A percentile compares a stretch with the other conserved stretches of the same genome.
phyloP scores from a whole-genome alignment of 2,888 invertebrate genomes.

The Parapristionchus giblindavisi region DNA sequence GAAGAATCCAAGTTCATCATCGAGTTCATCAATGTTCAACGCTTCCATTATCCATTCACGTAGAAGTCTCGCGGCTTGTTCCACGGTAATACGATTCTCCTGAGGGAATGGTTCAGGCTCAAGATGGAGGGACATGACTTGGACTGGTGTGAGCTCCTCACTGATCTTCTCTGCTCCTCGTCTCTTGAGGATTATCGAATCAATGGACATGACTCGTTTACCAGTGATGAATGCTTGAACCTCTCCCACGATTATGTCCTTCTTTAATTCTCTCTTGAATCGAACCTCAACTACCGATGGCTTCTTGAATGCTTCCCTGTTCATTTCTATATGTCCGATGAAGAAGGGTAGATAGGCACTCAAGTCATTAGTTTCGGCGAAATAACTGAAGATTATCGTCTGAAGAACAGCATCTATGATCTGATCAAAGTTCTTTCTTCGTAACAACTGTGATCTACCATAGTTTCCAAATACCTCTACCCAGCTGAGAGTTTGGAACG shows the following conservation, averaged over 20 bases:
- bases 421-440: slow-evolving; percentile 47
- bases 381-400: slow-evolving; percentile 46
- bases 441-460: neutral
- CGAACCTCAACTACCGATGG: neutral
- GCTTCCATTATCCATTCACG: slow-evolving; percentile 48
- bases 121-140: too few relatives aligned
- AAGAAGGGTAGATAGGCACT: slow-evolving; percentile 50
- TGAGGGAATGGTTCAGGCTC: too few relatives aligned
- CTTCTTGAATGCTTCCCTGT: slow-evolving; percentile 33
- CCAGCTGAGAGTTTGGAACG: neutral
- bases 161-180: neutral
- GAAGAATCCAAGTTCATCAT: slow-evolving; percentile 52
- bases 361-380: slow-evolving; percentile 44
- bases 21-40: slow-evolving; percentile 51
- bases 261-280: slow-evolving; percentile 41
- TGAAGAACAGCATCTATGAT: slow-evolving; percentile 53
- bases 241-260: slow-evolving; percentile 16
- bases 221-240: neutral
- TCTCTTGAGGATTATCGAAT: neutral
- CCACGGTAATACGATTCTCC: neutral
- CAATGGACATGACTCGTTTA: neutral
- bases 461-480: too few relatives aligned
- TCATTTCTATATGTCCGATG: slow-evolving; percentile 43
- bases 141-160: neutral
- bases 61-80: slow-evolving; percentile 33